Evolutionary conservation across 2,888 invertebrate genomes (phyloP).

Genomic region (Scaptomyza parva): DNA sequence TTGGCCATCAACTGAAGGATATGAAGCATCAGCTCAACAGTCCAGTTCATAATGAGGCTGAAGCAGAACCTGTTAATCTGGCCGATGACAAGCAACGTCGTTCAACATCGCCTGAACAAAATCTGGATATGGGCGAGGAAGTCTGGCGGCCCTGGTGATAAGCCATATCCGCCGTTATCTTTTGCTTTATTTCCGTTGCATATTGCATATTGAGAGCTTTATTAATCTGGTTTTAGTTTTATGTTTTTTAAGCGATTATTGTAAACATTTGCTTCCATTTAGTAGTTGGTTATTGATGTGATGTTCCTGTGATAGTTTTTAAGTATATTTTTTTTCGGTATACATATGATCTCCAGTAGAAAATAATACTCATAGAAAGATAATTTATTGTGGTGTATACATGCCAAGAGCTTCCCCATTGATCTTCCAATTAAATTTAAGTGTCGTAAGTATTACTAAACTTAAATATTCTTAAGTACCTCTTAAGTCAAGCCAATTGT

Average conservation of each 20-base stretch:
- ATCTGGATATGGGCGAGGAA: constrained; percentile 65
- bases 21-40: constrained; percentile 64
- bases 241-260: constrained; percentile 48
- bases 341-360: constrained; percentile 72
- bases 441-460: constrained; percentile 12
- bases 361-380: constrained; percentile 26
- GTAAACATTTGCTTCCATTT: constrained; percentile 51
- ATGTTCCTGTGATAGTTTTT: constrained; percentile 83
- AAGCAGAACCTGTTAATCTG: constrained; percentile 59
- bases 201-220: constrained; percentile 63
- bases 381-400: constrained; percentile 39
- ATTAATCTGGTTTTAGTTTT: constrained; percentile 54
- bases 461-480: neutral
- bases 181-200: constrained; percentile 61
- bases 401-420: constrained; percentile 61
- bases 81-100: constrained; percentile 38
- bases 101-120: constrained; percentile 34
- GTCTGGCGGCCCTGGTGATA: constrained; percentile 81
- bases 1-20: constrained; percentile 91
- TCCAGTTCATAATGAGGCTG: constrained; percentile 30
- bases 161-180: neutral
- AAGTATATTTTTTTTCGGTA: constrained; percentile 65
- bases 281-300: constrained; percentile 54
- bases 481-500: constrained; percentile 15
- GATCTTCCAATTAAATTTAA: constrained; percentile 37